phyloP scores from a whole-genome alignment of 2,888 invertebrate species.

The Drosophila sordidula region DNA sequence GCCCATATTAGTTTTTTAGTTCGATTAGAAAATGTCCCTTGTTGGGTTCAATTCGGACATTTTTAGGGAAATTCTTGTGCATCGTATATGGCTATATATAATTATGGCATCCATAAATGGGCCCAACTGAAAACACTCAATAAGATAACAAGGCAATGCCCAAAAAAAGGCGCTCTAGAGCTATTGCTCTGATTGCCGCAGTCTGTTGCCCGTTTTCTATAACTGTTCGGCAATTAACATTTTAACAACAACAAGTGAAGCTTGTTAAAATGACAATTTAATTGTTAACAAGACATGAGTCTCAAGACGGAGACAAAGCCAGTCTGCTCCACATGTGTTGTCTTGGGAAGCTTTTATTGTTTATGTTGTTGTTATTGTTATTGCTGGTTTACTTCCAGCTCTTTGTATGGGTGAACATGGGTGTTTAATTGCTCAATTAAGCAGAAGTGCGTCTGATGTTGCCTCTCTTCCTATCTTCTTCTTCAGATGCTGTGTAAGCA shows the following conservation, averaged over 20 bases:
- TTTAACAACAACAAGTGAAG: conserved; percentile 71
- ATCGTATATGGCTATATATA: conserved; percentile 40
- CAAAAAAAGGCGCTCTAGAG: conserved; percentile 69
- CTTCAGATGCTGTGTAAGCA: conserved; percentile 60
- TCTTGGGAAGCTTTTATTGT: conserved; percentile 71
- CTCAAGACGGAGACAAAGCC: conserved; percentile 17
- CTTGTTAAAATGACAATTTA: conserved; percentile 84
- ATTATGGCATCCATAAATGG: conserved; percentile 65
- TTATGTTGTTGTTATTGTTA: conserved; percentile 22
- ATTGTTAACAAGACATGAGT: conserved; percentile 77
- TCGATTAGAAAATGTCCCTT: conserved; percentile 11
- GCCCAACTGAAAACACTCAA: conserved; percentile 37
- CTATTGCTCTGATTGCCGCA: conserved; percentile 67
- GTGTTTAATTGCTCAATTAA: conserved; percentile 83
- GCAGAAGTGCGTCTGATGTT: conserved; percentile 68
- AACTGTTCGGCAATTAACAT: conserved; percentile 83
- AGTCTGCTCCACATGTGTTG: conserved; percentile 73
- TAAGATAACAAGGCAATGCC: conserved; percentile 62
- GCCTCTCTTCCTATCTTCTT: conserved; percentile 17
- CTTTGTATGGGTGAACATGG: conserved; percentile 65
- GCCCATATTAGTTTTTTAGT: background rate
- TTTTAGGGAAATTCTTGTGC: conserved; percentile 25
- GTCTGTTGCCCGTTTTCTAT: conserved; percentile 70
- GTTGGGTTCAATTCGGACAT: conserved; percentile 13
- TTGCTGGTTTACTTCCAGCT: conserved; percentile 42